Evolutionary conservation across 2,888 invertebrate genomes (phyloP).

Genomic region (Drosophila infuscata): DNA sequence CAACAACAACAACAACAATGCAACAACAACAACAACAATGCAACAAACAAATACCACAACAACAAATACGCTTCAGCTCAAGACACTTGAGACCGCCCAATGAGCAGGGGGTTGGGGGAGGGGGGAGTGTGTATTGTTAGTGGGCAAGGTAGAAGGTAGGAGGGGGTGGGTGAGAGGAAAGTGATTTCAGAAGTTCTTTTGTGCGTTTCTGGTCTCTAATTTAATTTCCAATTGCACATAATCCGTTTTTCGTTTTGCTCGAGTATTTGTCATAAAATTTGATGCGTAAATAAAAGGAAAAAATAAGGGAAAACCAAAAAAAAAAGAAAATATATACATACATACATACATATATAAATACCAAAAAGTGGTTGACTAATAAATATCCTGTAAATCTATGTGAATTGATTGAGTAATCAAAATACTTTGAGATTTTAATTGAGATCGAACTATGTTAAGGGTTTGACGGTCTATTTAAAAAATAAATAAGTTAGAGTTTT

Average conservation of each 20-base stretch:
- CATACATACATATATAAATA: background rate
- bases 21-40: slow-evolving; percentile 18
- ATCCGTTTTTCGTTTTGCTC: slow-evolving; percentile 55
- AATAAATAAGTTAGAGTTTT: background rate
- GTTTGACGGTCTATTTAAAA: too few relatives aligned
- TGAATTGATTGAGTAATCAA: background rate
- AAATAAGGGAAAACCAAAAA: background rate
- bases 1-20: slow-evolving; percentile 21
- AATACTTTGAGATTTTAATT: background rate
- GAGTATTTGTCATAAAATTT: slow-evolving; percentile 76
- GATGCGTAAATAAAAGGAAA: slow-evolving; percentile 70
- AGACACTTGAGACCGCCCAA: slow-evolving; percentile 68
- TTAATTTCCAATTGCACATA: slow-evolving; percentile 79
- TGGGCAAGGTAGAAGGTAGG: too few relatives aligned
- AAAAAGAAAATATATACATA: background rate
- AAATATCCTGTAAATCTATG: slow-evolving; percentile 13
- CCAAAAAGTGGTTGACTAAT: background rate
- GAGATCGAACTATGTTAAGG: rapidly evolving
- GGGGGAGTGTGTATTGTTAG: background rate
- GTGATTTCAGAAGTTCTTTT: slow-evolving; percentile 32
- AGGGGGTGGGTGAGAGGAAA: background rate
- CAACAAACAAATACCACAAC: slow-evolving; percentile 21
- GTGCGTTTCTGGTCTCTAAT: slow-evolving; percentile 61
- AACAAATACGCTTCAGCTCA: slow-evolving; percentile 35
- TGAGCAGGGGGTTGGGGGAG: slow-evolving; percentile 5